These are phyloP conservation scores for Trilocha varians DNA, from an alignment of 2,888 invertebrate genomes.

Conservation along the genomic window DNA sequence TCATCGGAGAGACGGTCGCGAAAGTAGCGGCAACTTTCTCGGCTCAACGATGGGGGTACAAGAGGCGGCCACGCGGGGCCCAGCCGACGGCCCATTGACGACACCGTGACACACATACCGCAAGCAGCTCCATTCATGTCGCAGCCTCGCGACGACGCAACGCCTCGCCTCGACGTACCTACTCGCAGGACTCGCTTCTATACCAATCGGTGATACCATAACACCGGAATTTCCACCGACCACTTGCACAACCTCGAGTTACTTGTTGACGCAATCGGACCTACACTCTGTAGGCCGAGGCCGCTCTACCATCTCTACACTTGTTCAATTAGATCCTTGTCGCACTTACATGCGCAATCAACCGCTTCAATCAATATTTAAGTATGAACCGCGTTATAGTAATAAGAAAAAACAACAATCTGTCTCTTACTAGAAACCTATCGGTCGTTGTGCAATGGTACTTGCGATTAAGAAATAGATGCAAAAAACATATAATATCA, in stretches of 20 bases:
- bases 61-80: constrained; percentile 58
- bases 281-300: constrained; percentile 45
- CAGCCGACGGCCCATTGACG: constrained; percentile 68
- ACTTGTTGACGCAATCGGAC: constrained; percentile 54
- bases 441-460: too few species aligned
- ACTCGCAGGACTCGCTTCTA: constrained; percentile 52
- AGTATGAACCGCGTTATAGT: not conserved
- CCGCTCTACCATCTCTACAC: constrained; percentile 50
- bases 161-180: too few species aligned
- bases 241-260: constrained; percentile 55
- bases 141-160: constrained; percentile 42
- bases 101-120: constrained; percentile 72
- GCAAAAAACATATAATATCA: too few species aligned
- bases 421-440: too few species aligned
- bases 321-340: constrained; percentile 63
- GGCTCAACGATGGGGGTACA: constrained; percentile 56
- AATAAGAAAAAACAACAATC: constrained; percentile 3
- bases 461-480: too few species aligned
- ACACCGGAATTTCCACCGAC: constrained; percentile 59
- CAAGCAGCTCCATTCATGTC: constrained; percentile 61
- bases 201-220: constrained; percentile 35
- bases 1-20: constrained; percentile 50
- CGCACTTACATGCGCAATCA: constrained; percentile 39
- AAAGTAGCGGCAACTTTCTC: constrained; percentile 73
- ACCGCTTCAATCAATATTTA: constrained; percentile 18